Evolutionary conservation across 1,140 invertebrate genomes (phyloP).

Genomic region (Drosophila truncata): DNA sequence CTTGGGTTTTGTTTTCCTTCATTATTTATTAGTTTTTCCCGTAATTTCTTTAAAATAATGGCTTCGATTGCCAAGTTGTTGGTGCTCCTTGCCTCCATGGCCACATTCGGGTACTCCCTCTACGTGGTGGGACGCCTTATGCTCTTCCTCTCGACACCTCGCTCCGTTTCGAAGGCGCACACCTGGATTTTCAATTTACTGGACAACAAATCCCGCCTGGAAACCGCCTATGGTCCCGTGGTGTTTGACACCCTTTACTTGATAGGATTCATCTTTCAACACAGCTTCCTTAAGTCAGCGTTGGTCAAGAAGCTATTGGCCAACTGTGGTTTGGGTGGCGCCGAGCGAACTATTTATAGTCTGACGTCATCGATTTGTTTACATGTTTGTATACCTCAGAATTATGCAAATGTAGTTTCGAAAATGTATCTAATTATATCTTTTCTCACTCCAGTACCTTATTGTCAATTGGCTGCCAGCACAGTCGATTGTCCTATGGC

Average conservation of each 20-base stretch:
- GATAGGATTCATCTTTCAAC: slow-evolving; percentile 86
- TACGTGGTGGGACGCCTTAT: slow-evolving; percentile 75
- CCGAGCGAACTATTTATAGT: slow-evolving; percentile 87
- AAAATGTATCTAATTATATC: slow-evolving; percentile 7
- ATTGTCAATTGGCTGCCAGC: slow-evolving; percentile 85
- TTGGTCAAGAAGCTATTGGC: slow-evolving; percentile 81
- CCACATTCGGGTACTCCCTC: slow-evolving; percentile 69
- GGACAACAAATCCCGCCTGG: slow-evolving; percentile 74
- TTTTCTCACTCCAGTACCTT: slow-evolving; percentile 63
- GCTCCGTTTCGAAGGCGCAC: slow-evolving; percentile 58
- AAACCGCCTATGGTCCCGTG: slow-evolving; percentile 82
- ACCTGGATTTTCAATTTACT: slow-evolving; percentile 82
- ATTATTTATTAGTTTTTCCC: background rate
- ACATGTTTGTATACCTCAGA: slow-evolving; percentile 63
- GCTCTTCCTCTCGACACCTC: slow-evolving; percentile 73
- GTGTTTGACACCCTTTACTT: slow-evolving; percentile 85
- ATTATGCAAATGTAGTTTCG: slow-evolving; percentile 11
- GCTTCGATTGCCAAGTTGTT: slow-evolving; percentile 56
- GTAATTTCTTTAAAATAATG: slow-evolving; percentile 36
- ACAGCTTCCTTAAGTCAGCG: slow-evolving; percentile 86
- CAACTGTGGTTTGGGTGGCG: slow-evolving; percentile 83
- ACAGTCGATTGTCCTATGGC: slow-evolving; percentile 86
- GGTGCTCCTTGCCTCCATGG: slow-evolving; percentile 60
- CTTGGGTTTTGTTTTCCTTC: background rate
- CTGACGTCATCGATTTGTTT: slow-evolving; percentile 84